Base-by-base conservation (phyloP, 2,888 invertebrate species). In the Heterodera filipjevi region DNA sequence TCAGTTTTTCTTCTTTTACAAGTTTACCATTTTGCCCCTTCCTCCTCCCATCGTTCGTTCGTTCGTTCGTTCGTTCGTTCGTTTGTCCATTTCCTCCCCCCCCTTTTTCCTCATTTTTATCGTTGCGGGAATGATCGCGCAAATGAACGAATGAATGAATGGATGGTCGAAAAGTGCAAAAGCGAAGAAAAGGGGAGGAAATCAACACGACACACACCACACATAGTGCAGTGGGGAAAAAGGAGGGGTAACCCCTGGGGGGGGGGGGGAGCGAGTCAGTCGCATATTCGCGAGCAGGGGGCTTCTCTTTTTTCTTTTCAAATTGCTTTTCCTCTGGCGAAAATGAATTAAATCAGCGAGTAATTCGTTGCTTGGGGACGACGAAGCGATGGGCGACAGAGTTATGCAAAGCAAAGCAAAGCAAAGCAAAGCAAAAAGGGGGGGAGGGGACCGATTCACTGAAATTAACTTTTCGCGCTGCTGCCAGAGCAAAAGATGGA, bases 311-410 rank as follows among this genome's bases (percentile, higher is more conserved):
- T 59, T 59, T 59, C 68, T 68, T 27, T 27, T 68, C 68, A 68
- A 68, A 68, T 68, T 68, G 68, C 68, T 68, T 68, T 12, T 68
- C 33, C 68, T 35, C 68, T 30, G 68, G 68, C 68, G 68, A 35
- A 33, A 68, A 68, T 35, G 68, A 68, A 68, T 68, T 68, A 68
- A 68, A 68, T 68, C 68, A 68, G 68, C 68, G 68, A 68, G 35
- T 68, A 68, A 68, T 68, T 68, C 68, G 33, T 59, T 27, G 59
- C 59, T 59, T 59, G 59, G 59, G 59, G 59, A 59, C 59, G 59
- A 59, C 59, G 59, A 59, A 59, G 27, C 22, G 59, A 59, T 59
- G 59, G n/a, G 12, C 39, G 39, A 39, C 39, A 59, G 59, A 59
- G 59, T 59, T 59, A 59, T 59, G 59, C 59, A 59, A 49, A 19